A percentile compares a stretch with the other conserved stretches of the same genome.
phyloP scores from a whole-genome alignment of 2,888 invertebrate genomes.

The Acleris laterana region DNA sequence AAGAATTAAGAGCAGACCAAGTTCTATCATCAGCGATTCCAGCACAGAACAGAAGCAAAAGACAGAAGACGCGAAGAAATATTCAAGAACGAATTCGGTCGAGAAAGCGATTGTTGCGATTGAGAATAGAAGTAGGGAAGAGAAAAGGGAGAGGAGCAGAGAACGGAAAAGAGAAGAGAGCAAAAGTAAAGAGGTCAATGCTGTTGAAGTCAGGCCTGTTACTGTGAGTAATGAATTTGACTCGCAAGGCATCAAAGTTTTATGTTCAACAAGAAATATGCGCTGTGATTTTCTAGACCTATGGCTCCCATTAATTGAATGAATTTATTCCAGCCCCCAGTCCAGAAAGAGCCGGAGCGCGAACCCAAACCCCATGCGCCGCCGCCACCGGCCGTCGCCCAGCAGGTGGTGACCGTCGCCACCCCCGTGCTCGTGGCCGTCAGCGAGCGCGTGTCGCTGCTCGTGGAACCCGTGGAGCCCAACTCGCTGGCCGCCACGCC shows the following conservation, averaged over 20 bases:
- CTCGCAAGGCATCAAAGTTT: background rate
- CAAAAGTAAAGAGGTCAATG: conserved; percentile 46
- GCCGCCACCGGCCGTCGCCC: conserved; percentile 44
- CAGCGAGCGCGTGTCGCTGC: conserved; percentile 44
- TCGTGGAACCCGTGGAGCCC: conserved; percentile 63
- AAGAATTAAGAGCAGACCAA: conserved; percentile 41
- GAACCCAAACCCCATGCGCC: conserved; percentile 42
- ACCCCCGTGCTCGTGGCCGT: conserved; percentile 41
- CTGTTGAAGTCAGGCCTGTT: conserved; percentile 68
- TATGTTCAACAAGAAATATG: too few relatives aligned
- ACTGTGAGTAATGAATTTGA: conserved; percentile 57
- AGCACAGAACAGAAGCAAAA: conserved; percentile 40
- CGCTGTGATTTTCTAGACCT: too few relatives aligned
- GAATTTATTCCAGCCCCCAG: background rate
- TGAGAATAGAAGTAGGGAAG: conserved; percentile 42
- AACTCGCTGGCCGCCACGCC: conserved; percentile 89
- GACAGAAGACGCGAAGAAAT: conserved; percentile 53
- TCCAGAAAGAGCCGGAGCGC: conserved; percentile 33
- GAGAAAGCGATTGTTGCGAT: conserved; percentile 46
- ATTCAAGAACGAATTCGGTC: conserved; percentile 62
- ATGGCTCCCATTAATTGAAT: too few relatives aligned
- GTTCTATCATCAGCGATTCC: conserved; percentile 39
- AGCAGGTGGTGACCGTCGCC: conserved; percentile 55
- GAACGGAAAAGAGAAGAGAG: conserved; percentile 48
- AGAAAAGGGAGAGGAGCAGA: conserved; percentile 49